phyloP scores from a whole-genome alignment of 2,797 vertebrate species.

The Scyliorhinus canicula region DNA sequence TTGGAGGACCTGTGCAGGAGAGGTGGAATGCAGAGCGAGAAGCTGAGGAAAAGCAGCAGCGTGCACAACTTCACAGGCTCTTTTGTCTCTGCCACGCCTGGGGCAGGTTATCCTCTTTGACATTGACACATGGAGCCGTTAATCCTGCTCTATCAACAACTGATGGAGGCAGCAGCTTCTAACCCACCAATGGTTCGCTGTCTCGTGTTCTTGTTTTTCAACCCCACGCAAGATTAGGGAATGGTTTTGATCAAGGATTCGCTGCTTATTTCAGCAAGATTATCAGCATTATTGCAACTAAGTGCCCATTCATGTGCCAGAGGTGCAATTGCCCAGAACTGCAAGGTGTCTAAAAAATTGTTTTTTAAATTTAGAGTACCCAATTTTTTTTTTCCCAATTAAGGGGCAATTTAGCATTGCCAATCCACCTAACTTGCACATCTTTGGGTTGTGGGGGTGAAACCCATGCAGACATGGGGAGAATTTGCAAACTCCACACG shows the following conservation, averaged over 20 bases:
- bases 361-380: too few relatives aligned
- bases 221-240: background rate
- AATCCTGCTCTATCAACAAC: constrained; percentile 51
- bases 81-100: constrained; percentile 51
- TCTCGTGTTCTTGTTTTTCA: constrained; percentile 28
- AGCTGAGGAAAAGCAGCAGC: constrained; percentile 46
- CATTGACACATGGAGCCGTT: constrained; percentile 54
- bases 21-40: background rate
- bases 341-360: background rate
- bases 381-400: too few relatives aligned
- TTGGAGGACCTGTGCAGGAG: background rate
- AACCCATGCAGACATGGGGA: too few relatives aligned
- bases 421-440: too few relatives aligned
- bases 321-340: background rate
- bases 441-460: too few relatives aligned
- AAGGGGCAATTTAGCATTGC: too few relatives aligned
- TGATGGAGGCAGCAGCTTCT: constrained; percentile 47
- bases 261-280: background rate
- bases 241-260: constrained; percentile 18
- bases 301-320: background rate
- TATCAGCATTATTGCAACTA: background rate
- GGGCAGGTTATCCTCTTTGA: constrained; percentile 51
- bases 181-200: background rate
- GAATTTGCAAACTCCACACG: too few relatives aligned
- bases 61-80: constrained; percentile 45